Base-by-base conservation (phyloP, 1,140 invertebrate genomes). In the Drosophila melanogaster region DNA sequence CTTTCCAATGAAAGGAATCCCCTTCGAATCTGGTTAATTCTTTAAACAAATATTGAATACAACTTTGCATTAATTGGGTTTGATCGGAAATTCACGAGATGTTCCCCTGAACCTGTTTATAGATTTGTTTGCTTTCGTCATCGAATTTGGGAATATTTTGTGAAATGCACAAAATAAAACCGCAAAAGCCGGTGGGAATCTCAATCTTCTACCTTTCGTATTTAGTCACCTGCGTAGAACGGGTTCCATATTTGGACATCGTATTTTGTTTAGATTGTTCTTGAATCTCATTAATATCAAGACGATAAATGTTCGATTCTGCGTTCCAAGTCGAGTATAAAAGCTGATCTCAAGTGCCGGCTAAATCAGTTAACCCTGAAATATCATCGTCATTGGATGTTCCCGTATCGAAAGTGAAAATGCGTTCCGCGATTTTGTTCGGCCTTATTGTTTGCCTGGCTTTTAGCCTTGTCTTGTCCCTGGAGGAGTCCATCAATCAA, bases 221-320 rank as follows among this genome's bases (percentile, higher is more conserved):
- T 70, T 70, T 70, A 70, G 66, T 70, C 64, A 70, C 46, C 64
- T 33, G 10, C 11, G 12, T 19, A 33, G 6, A 70, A 57, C 64
- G 19, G 66, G 64, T 70, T 70, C 15, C 64, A 35, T 12, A 43
- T 70, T 69, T 70, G 43, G 66, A 43, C 50, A 49, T 49, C 41
- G 79, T 55, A 61, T 66, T 79, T 73, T 84, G 50, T 19, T 15
- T 43, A 67, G 73, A 85, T 69, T 77, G 81, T 80, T 85, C 81
- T 84, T 84, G 81, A 84, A 84, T 85, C 71, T 73, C 81, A 84
- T 84, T 84, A 84, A 80, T 85, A 80, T 49, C 30, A 14, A 65
- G 33, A 55, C 79, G 83, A 79, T 86, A 86, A 86, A 65, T 43
- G 65, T 26, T 53, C 50, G 60, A 47, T 47, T 22, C 38, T 35